These are phyloP conservation scores for Colletes latitarsis DNA, from an alignment of 1,140 invertebrate species.

Conservation along the genomic window DNA sequence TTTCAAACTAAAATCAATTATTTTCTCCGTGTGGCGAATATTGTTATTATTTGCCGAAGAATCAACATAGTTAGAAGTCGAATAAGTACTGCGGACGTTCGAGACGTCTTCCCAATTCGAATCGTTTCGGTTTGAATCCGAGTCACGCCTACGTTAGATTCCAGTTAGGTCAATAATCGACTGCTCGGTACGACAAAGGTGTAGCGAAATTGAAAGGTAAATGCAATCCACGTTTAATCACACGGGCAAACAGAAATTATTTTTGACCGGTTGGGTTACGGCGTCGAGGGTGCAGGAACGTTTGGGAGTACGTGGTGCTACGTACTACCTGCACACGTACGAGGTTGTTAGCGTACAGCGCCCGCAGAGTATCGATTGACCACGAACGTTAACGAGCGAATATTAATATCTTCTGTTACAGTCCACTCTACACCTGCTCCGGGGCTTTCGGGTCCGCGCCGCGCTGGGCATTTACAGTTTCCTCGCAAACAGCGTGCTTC, in stretches of 20 bases:
- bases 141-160: no score
- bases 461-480: background rate
- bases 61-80: no score
- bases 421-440: background rate
- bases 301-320: conserved; percentile 8
- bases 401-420: conserved; percentile 44
- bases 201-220: background rate
- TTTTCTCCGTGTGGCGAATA: no score
- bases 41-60: no score
- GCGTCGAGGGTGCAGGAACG: background rate
- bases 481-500: no score
- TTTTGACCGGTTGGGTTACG: background rate
- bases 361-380: conserved; percentile 42
- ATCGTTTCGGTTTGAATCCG: no score
- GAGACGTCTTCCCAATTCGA: no score
- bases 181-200: no score
- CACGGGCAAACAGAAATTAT: conserved; percentile 1
- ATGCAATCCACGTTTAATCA: conserved; percentile 3
- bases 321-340: background rate
- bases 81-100: no score
- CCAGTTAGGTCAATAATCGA: background rate
- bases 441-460: background rate
- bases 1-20: no score
- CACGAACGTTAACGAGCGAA: conserved; percentile 36
- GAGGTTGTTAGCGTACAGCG: background rate